These are phyloP conservation scores for Mungos mungo DNA, from an alignment of 2,113 vertebrate genomes.

Conservation along the genomic window DNA sequence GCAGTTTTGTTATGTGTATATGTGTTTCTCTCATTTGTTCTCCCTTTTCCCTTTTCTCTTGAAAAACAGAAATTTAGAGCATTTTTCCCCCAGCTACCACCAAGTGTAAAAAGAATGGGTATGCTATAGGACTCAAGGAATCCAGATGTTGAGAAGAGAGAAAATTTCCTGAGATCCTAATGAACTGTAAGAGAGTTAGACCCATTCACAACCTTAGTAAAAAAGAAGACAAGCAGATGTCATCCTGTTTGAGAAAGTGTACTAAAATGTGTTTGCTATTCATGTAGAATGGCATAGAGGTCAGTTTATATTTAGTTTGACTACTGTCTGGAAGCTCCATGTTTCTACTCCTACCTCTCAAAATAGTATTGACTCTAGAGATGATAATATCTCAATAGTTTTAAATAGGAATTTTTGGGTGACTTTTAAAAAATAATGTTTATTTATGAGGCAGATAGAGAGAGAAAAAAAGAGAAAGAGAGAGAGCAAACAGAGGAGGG, in stretches of 20 bases:
- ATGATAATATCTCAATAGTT: not conserved
- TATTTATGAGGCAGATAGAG: not conserved
- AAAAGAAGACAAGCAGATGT: slow-evolving; percentile 31
- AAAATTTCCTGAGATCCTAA: not conserved
- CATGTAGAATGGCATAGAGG: not conserved
- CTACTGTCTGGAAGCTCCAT: not conserved
- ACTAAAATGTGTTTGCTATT: slow-evolving; percentile 7
- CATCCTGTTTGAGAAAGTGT: slow-evolving; percentile 16
- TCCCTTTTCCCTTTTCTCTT: not conserved
- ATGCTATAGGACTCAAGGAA: not conserved
- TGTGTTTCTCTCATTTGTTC: not conserved
- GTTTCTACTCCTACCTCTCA: not conserved
- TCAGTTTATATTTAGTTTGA: slow-evolving; percentile 10
- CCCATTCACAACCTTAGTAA: not conserved
- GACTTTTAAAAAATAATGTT: not conserved
- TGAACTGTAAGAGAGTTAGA: not conserved
- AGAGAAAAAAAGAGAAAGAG: no score
- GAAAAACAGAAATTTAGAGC: not conserved
- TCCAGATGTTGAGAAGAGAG: not conserved
- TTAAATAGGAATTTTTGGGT: not conserved
- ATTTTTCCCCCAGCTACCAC: not conserved
- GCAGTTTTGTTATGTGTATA: not conserved
- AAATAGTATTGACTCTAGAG: not conserved
- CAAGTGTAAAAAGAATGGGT: not conserved
- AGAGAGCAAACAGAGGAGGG: no score